Evolutionary conservation across 2,113 vertebrate genomes (phyloP), one percentile per base, ranked within the genome.

Genomic region (Peromyscus polionotus): DNA sequence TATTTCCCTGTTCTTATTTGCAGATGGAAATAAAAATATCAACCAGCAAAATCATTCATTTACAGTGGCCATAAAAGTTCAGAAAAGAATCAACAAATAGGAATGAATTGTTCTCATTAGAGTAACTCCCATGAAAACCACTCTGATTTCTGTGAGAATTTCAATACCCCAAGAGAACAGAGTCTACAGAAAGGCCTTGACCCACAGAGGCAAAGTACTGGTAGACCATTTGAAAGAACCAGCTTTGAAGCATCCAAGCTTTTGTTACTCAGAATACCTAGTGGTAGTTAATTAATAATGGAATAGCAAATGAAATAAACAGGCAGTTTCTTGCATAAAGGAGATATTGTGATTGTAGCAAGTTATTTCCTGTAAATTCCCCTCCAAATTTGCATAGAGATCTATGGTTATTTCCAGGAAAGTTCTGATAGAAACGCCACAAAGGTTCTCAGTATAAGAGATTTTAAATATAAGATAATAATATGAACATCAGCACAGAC

Each of bases 11-110:
- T 39, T 73, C 72, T 73, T 90, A 72, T 9, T 65, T 63, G 33
- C 45, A 57, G 33, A 61, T 22, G 7, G 54, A 88, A 92, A 94
- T 59, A 26, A 96, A 92, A 83, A 51, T 54, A 75, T 84, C 83
- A 84, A 42, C 19, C 39, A 88, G 45, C 8, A 57, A 94, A 92
- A 70, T 39, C 39, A 61, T 42, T 8, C 2, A 10, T 67, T 88
- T n/a, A 3, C 24, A 33, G 61, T 54, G 12, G 31, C 83, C 7
- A 31, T 26, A 73, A 54, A 19, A 39, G 7, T 48, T 12, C 11
- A 83, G 39, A 31, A 33, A 83, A 79, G 90, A 51, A 42, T 77
- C 26, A 65, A 19, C 48, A 36, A 36, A 65, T 70, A 3, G 31
- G 54, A 63, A 12, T 17, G 17, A 57, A 88, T 81, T 91, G 63